A percentile compares a stretch with the other conserved stretches of the same genome.
These are phyloP conservation scores for Uria aalge DNA, from an alignment of 2,113 vertebrate species.

Conservation along the genomic window DNA sequence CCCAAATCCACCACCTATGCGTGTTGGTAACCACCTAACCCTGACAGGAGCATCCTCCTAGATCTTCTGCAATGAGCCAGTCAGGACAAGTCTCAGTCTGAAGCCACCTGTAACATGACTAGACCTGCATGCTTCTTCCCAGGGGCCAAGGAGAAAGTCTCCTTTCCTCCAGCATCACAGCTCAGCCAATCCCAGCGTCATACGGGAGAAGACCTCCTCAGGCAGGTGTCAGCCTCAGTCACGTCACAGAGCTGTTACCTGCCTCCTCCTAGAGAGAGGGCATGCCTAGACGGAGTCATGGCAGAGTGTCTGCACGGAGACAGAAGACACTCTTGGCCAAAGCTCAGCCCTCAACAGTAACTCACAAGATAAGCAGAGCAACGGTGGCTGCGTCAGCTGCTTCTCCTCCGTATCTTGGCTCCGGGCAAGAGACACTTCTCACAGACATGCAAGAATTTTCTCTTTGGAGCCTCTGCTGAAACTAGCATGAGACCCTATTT, in stretches of 20 bases:
- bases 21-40: neutral
- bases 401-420: neutral
- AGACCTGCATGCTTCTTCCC: neutral
- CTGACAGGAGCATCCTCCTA: neutral
- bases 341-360: neutral
- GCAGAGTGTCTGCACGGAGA: neutral
- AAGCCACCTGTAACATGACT: neutral
- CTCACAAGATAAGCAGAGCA: neutral
- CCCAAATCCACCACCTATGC: neutral
- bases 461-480: neutral
- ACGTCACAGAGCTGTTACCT: neutral
- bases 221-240: neutral
- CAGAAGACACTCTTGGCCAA: neutral
- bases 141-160: neutral
- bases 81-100: neutral
- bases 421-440: neutral
- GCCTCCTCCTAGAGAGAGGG: neutral
- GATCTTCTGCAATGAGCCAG: neutral
- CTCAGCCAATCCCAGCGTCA: neutral
- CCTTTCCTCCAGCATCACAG: neutral
- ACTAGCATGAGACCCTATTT: neutral
- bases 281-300: neutral
- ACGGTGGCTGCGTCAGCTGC: neutral
- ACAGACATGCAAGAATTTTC: neutral
- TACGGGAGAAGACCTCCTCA: accelerated